Evolutionary conservation across 1,140 invertebrate species (phyloP), one percentile per base, ranked within the genome.

Genomic region (Oreohelix idahoensis): DNA sequence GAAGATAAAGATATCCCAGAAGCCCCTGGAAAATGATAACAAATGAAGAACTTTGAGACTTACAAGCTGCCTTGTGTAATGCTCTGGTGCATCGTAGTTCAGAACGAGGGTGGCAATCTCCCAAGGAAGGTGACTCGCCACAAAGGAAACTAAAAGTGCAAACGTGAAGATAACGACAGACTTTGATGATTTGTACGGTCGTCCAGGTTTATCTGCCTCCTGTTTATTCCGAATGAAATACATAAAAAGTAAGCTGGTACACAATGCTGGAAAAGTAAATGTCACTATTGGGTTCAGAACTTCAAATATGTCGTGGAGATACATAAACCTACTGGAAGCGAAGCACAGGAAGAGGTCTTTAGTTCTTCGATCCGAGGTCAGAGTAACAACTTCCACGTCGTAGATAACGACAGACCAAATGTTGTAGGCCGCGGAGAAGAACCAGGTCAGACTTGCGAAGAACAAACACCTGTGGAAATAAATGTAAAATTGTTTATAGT

Each of bases 341-440:
- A 86, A 83, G 71, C 88, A 89, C 51, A 86, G 71, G 32, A 79
- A 73, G 38, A 58, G 36, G 11, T 63, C 35, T 38, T n/a, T 51
- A 15, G 39, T 51, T 69, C 75, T 70, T 51, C 36, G 26, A 26
- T 49, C 74, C 15, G 51, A 42, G 23, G 35, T 45, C 38, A 69
- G 53, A 10, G 2, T 71, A 1, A 39, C 26, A 10, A 51, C 66
- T 23, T 80, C 80, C 17, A 84, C 83, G 35, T 86, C 85, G 58
- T 87, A 89, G 1, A 89, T 74, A 8, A 89, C 86, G 15, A 89
- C 85, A 66, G 87, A 86, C 89, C 89, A 89, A 49, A 89, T 89
- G 80, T 89, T 89, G 79, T 87, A 89, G n/a, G 89, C 85, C 2
- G 89, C 85, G 8, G 87, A 82, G 79, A 89, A 89, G 79, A 89